These are phyloP conservation scores for Gavia stellata DNA, from an alignment of 2,113 vertebrate species.

Conservation along the genomic window DNA sequence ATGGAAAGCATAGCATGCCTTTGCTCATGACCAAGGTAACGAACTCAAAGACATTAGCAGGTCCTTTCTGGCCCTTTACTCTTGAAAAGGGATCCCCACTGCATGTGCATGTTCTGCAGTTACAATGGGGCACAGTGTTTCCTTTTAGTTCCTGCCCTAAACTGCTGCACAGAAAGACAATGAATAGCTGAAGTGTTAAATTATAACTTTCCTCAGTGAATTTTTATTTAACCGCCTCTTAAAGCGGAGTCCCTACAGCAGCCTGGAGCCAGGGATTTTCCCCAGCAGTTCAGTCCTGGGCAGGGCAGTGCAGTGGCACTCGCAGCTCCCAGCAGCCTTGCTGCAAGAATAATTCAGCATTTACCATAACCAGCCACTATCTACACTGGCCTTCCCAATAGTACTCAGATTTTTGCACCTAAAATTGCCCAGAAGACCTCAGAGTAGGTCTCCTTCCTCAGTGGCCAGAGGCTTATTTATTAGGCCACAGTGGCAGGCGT, in stretches of 20 bases:
- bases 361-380: no score
- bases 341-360: background rate
- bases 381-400: background rate
- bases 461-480: background rate
- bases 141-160: background rate
- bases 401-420: background rate
- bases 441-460: background rate
- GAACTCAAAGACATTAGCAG: background rate
- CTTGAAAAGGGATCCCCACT: background rate
- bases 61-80: background rate
- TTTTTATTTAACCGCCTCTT: background rate
- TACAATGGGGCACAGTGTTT: background rate
- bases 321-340: background rate
- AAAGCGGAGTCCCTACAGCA: background rate
- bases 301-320: background rate
- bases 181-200: background rate
- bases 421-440: background rate
- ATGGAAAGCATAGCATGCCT: background rate
- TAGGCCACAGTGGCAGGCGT: fast-evolving
- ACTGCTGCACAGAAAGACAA: background rate
- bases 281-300: background rate
- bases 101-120: background rate
- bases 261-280: background rate
- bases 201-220: background rate
- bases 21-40: background rate